Evolutionary conservation across 2,113 vertebrate species (phyloP).

Genomic region (Urocitellus parryii): DNA sequence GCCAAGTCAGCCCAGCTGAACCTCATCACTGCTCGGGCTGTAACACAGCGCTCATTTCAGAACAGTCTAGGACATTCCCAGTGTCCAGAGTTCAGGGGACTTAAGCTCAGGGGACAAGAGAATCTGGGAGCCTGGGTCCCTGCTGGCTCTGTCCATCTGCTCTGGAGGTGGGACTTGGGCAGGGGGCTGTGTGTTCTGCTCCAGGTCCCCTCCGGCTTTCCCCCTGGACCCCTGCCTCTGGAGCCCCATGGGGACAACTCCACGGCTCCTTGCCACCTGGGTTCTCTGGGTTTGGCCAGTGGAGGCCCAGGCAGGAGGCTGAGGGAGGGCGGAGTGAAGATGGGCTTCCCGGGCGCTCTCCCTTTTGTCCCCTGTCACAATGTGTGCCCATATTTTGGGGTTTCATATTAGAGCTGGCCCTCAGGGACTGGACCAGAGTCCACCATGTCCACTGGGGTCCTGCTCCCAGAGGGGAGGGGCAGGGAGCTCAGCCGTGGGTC

Average conservation of each 20-base stretch:
- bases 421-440: background rate
- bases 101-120: background rate
- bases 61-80: background rate
- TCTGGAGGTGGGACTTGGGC: background rate
- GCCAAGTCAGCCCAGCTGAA: background rate
- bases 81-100: background rate
- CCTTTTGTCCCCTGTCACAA: too few species aligned
- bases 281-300: background rate
- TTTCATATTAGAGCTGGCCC: background rate
- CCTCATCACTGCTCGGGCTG: background rate
- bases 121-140: background rate
- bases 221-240: background rate
- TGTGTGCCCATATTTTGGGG: too few species aligned
- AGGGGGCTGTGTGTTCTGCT: background rate
- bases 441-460: background rate
- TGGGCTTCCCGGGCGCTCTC: rapidly evolving
- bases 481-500: background rate
- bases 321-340: rapidly evolving
- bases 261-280: background rate
- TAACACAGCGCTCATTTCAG: background rate
- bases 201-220: too few species aligned
- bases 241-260: too few species aligned
- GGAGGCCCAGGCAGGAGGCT: background rate
- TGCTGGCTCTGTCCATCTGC: background rate
- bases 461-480: background rate